phyloP scores from a whole-genome alignment of 2,113 vertebrate genomes.

The Scomber japonicus region DNA sequence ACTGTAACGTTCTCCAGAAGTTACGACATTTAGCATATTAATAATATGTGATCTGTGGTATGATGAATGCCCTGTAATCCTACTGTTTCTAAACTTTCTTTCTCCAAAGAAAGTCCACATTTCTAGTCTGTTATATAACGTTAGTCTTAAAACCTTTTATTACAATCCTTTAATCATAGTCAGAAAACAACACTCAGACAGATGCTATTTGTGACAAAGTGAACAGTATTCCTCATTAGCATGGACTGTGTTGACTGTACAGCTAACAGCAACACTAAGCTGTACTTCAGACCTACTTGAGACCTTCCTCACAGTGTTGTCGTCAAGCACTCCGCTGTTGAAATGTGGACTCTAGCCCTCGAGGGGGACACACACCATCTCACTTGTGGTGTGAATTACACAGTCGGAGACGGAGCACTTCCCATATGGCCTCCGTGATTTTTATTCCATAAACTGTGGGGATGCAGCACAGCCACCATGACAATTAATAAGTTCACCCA shows the following conservation, averaged over 20 bases:
- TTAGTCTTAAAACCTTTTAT: no score
- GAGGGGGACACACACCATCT: neutral
- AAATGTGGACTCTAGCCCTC: conserved; percentile 23
- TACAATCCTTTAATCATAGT: neutral
- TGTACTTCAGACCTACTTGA: neutral
- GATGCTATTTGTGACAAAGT: neutral
- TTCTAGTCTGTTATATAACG: no score
- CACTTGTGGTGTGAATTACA: conserved; percentile 42
- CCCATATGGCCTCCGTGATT: conserved; percentile 30
- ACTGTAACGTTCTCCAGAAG: no score
- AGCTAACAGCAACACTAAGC: conserved; percentile 11
- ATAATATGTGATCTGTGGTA: neutral
- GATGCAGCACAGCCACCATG: neutral
- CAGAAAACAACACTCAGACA: neutral
- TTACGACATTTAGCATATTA: neutral
- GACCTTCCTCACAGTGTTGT: neutral
- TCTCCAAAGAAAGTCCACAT: no score
- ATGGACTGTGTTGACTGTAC: neutral
- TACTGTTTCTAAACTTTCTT: neutral
- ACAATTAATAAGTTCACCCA: conserved; percentile 11
- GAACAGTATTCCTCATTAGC: no score
- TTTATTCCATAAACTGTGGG: conserved; percentile 32
- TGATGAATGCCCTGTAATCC: neutral
- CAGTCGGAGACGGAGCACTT: conserved; percentile 28
- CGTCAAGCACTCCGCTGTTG: conserved; percentile 18